Conservation (phyloP, 2,113 vertebrate genomes). For the Toxotes chatareus region DNA sequence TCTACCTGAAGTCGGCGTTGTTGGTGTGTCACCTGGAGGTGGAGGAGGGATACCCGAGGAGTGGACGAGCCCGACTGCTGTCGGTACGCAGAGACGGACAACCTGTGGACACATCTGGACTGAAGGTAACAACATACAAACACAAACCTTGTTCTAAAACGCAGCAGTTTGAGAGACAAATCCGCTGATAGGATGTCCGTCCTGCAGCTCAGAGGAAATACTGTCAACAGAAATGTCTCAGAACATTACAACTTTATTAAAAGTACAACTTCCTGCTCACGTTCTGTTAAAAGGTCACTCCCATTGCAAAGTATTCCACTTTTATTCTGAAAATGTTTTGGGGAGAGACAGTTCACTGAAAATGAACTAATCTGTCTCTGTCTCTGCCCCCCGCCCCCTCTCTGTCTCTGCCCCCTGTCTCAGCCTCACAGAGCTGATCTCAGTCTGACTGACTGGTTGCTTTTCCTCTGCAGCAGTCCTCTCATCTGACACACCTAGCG, state of each 20-base stretch:
- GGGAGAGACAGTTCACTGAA: no score
- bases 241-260: no score
- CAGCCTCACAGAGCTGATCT: slow-evolving; percentile 64
- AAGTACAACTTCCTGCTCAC: no score
- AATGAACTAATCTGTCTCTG: neutral
- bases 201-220: no score
- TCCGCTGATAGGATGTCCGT: no score
- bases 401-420: no score
- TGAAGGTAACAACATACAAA: slow-evolving; percentile 67
- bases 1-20: slow-evolving; percentile 80
- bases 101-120: slow-evolving; percentile 48
- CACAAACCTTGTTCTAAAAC: neutral
- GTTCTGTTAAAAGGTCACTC: no score
- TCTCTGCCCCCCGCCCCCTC: neutral
- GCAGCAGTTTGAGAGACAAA: no score
- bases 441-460: slow-evolving; percentile 79
- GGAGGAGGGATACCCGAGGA: slow-evolving; percentile 78
- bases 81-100: slow-evolving; percentile 68
- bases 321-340: no score
- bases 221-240: no score
- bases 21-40: slow-evolving; percentile 79
- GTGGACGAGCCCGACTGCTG: slow-evolving; percentile 67
- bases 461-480: slow-evolving; percentile 69
- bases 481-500: slow-evolving; percentile 61
- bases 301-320: no score